Base-by-base conservation (phyloP, 2,113 vertebrate species). In the Pao palembangensis region DNA sequence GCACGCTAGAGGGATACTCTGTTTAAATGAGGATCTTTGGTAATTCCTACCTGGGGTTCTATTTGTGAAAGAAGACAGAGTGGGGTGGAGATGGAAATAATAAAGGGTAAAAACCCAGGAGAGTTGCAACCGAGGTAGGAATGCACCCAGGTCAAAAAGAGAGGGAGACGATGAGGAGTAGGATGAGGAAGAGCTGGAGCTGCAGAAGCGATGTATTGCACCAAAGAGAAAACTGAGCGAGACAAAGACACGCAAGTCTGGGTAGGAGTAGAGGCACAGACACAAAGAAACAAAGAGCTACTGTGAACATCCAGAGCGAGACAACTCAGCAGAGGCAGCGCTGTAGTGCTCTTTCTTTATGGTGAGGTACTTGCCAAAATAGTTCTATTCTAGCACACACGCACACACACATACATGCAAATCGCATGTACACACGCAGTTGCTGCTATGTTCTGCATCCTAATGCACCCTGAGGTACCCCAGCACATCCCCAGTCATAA, bases 231-330 rank as follows among this genome's bases (percentile, higher is more conserved):
- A 79, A 77, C 78, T 73, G 71, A 83, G 74, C 63, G 14, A 86
- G 79, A 87, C 78, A 83, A 85, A 86, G 83, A 73, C 56, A 21
- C 43, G 63, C 73, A 65, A 55, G 63, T 71, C 34, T 0, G 64
- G 55, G 52, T 64, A 75, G 58, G 66, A 64, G 61, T 0, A 51
- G 73, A 61, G 58, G 67, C 56, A 21, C 60, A 81, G 79, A 85
- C 79, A 87, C 79, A 83, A 84, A 87, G 85, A 83, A 78, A 83
- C 79, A 85, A 84, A 88, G 82, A 78, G 69, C 34, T 49, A 56
- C 63, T 57, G 61, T 20, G 47, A 56, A 46, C 1, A 25, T 23
- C 3, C 38, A 3, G 65, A 71, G 51, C 20, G 34, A 76, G 64
- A 68, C 64, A 34, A 54, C 55, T 55, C 51, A 41, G 19, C 53